Evolutionary conservation across 2,888 invertebrate genomes (phyloP).

Genomic region (Smittia aterrima): DNA sequence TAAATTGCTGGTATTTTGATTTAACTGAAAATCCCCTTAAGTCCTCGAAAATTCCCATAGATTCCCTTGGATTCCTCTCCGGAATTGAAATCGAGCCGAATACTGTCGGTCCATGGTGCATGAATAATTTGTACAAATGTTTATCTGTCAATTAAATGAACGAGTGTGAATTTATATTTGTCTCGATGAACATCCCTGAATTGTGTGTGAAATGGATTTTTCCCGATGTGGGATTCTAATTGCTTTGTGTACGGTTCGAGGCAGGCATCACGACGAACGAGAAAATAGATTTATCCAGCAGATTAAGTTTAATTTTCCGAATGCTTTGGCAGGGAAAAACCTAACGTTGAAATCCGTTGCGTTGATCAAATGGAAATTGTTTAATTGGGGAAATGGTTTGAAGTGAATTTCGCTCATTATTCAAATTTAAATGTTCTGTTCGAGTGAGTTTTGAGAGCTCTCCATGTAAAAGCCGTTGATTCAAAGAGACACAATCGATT

Average conservation of each 20-base stretch:
- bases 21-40: background rate
- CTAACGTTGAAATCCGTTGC: background rate
- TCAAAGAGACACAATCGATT: constrained; percentile 3
- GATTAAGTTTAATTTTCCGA: constrained; percentile 42
- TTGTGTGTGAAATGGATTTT: constrained; percentile 31
- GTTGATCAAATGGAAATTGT: constrained; percentile 23
- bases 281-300: constrained; percentile 34
- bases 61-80: background rate
- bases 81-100: background rate
- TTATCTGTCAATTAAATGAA: constrained; percentile 42
- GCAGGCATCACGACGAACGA: background rate
- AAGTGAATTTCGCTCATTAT: constrained; percentile 40
- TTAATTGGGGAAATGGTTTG: constrained; percentile 30
- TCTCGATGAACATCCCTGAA: constrained; percentile 11
- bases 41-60: constrained; percentile 4
- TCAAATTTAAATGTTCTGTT: constrained; percentile 36
- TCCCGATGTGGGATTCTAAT: constrained; percentile 40
- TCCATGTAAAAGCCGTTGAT: constrained; percentile 10
- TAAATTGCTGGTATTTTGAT: constrained; percentile 38
- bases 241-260: background rate
- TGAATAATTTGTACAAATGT: constrained; percentile 42
- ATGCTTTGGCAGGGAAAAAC: constrained; percentile 35
- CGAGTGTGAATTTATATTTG: constrained; percentile 42
- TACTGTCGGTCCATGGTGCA: constrained; percentile 22
- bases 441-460: constrained; percentile 24